Percentiles rank a stretch among this genome's conserved stretches.
These are phyloP conservation scores for Cheilosia urbana DNA, from an alignment of 2,888 invertebrate genomes.

Conservation along the genomic window DNA sequence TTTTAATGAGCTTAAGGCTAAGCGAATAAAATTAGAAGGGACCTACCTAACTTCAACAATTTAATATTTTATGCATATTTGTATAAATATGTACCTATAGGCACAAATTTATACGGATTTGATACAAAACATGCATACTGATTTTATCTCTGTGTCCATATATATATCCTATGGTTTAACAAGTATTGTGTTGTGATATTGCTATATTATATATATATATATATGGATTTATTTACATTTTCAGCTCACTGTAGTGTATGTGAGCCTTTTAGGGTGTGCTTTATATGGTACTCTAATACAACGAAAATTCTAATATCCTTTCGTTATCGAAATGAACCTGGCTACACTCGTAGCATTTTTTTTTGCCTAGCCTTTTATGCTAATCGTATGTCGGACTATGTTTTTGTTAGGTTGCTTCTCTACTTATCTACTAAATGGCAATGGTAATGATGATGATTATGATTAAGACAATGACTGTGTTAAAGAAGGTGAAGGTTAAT, in stretches of 20 bases:
- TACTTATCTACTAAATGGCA: slow-evolving; percentile 22
- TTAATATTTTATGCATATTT: too few species aligned
- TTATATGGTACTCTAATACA: slow-evolving; percentile 12
- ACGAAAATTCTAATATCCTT: slow-evolving; percentile 52
- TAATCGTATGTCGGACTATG: slow-evolving; percentile 8
- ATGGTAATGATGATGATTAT: not conserved
- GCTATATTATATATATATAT: not conserved
- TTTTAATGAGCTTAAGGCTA: not conserved
- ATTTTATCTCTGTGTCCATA: not conserved
- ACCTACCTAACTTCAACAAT: too few species aligned
- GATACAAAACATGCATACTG: too few species aligned
- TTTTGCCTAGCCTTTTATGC: slow-evolving; percentile 29
- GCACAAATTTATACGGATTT: too few species aligned
- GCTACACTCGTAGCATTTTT: not conserved
- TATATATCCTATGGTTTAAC: not conserved
- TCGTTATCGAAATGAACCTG: slow-evolving; percentile 41
- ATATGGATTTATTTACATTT: slow-evolving; percentile 43
- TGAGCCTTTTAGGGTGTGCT: slow-evolving; percentile 42
- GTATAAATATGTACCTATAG: too few species aligned
- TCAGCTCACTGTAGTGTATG: slow-evolving; percentile 31
- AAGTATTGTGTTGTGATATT: not conserved
- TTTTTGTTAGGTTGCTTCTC: slow-evolving; percentile 24
- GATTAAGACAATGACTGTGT: slow-evolving; percentile 21
- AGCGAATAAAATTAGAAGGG: not conserved
- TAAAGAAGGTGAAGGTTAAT: slow-evolving; percentile 39